Conservation (phyloP, 2,797 vertebrate genomes). For the Vultur gryphus region DNA sequence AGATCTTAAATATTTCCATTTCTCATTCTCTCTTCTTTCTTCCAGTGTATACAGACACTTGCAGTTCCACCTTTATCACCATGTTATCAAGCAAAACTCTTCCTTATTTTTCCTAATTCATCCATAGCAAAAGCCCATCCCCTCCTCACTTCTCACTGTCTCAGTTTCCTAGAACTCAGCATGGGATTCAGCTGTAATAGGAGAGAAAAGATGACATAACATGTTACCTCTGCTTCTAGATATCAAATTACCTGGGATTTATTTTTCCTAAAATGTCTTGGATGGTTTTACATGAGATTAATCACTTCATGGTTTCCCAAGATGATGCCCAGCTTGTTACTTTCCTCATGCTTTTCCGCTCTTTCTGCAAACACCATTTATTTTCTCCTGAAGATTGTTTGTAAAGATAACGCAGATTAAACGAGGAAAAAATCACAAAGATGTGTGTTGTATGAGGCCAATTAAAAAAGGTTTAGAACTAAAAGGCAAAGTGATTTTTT, state of each 20-base stretch:
- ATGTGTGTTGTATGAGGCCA: background rate
- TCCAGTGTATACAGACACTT: background rate
- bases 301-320: background rate
- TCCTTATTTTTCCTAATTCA: background rate
- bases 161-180: background rate
- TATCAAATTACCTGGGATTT: background rate
- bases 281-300: background rate
- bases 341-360: background rate
- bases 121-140: background rate
- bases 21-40: background rate
- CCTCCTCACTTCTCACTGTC: background rate
- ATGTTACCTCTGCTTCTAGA: background rate
- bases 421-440: background rate
- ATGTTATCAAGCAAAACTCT: background rate
- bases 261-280: background rate
- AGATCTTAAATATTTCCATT: background rate
- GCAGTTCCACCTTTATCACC: background rate
- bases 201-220: background rate
- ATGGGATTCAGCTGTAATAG: background rate
- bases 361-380: background rate
- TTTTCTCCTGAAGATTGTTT: background rate
- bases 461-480: background rate
- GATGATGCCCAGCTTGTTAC: background rate
- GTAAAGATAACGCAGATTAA: background rate
- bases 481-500: background rate